These are phyloP conservation scores for Anabacerthia variegaticeps DNA, from an alignment of 2,797 vertebrate species.

Conservation along the genomic window DNA sequence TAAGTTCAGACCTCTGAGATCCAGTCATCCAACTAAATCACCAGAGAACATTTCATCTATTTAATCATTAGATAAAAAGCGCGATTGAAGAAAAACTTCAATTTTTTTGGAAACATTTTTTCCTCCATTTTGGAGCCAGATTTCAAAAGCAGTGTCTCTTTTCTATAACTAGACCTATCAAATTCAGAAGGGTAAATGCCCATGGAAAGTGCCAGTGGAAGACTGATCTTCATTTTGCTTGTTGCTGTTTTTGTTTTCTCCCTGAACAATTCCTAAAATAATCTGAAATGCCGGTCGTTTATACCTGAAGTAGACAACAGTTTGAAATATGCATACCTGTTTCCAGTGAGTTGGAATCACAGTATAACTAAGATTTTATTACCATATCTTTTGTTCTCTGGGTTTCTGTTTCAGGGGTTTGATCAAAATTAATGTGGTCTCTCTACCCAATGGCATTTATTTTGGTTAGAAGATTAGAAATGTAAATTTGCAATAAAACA, in stretches of 20 bases:
- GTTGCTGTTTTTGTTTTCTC: neutral
- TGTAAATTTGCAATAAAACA: conserved; percentile 82
- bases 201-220: neutral
- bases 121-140: neutral
- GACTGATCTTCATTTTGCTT: neutral
- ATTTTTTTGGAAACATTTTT: neutral
- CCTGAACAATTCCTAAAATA: neutral
- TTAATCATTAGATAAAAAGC: conserved; percentile 1
- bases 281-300: neutral
- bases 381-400: conserved; percentile 60
- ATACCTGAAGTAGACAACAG: neutral
- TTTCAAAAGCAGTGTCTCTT: neutral
- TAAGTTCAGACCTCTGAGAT: conserved; percentile 1
- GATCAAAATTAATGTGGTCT: conserved; percentile 79
- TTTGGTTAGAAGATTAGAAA: conserved; percentile 82
- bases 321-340: conserved; percentile 7
- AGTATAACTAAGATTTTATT: conserved; percentile 33
- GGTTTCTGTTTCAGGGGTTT: conserved; percentile 67
- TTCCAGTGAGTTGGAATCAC: neutral
- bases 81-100: neutral
- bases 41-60: neutral
- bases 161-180: neutral
- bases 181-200: neutral
- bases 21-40: neutral
- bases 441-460: conserved; percentile 79